A percentile compares a stretch with the other conserved stretches of the same genome.
Conservation (phyloP, 2,888 invertebrate genomes). For the Gari tellinella region DNA sequence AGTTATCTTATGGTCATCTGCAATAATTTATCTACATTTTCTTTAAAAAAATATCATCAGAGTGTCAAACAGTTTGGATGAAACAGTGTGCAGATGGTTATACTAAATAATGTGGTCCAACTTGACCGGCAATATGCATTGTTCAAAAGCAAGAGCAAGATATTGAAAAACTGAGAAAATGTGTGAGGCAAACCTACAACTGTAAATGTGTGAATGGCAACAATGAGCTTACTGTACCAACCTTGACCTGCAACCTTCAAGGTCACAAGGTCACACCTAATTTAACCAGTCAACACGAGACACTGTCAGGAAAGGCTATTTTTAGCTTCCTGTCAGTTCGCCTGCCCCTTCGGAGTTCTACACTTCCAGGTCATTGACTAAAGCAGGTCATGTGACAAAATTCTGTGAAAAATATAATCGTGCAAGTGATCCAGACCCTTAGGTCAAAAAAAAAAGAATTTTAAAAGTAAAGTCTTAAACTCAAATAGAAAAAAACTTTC, state of each 20-base stretch:
- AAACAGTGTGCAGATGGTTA: too few species aligned
- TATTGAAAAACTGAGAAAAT: too few species aligned
- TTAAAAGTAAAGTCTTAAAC: neutral
- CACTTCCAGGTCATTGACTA: slow-evolving; percentile 46
- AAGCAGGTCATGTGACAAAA: slow-evolving; percentile 29
- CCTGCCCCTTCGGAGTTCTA: slow-evolving; percentile 11
- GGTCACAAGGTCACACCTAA: slow-evolving; percentile 47
- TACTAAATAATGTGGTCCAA: too few species aligned
- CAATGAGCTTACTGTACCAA: slow-evolving; percentile 30
- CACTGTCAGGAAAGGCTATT: slow-evolving; percentile 53
- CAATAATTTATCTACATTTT: too few species aligned
- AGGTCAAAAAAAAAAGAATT: slow-evolving; percentile 24
- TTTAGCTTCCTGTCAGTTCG: slow-evolving; percentile 41
- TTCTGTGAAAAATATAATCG: slow-evolving; percentile 56
- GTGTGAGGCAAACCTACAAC: slow-evolving; percentile 3
- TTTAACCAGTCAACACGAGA: slow-evolving; percentile 30
- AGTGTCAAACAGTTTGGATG: too few species aligned
- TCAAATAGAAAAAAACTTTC: too few species aligned
- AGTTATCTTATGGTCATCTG: too few species aligned
- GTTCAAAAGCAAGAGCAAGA: too few species aligned
- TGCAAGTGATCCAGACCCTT: slow-evolving; percentile 52
- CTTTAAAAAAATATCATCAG: too few species aligned
- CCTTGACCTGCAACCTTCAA: slow-evolving; percentile 38
- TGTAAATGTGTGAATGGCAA: neutral
- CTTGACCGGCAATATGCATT: too few species aligned